Evolutionary conservation across 2,888 invertebrate species (phyloP).

Genomic region (Andrena dorsata): DNA sequence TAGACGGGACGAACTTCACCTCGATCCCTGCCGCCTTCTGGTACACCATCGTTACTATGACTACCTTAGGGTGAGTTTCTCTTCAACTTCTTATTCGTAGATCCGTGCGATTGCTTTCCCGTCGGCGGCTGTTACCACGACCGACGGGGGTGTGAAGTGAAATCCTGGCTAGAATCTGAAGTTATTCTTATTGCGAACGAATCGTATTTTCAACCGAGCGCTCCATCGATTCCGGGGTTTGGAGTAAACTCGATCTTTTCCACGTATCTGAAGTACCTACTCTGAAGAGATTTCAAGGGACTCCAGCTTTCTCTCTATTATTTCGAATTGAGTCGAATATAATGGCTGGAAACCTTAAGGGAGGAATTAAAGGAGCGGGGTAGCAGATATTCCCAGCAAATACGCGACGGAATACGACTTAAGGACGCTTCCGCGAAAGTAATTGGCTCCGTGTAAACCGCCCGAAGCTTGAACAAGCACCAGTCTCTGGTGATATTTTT

Average conservation of each 20-base stretch:
- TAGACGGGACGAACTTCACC: conserved; percentile 98
- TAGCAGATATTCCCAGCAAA: background rate
- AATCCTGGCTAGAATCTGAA: no score
- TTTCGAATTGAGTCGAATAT: no score
- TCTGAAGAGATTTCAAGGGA: no score
- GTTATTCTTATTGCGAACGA: no score
- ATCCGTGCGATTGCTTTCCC: background rate
- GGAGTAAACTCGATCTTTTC: no score
- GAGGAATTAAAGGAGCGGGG: background rate
- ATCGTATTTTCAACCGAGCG: no score
- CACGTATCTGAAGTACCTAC: no score
- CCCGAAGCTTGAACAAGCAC: conserved; percentile 62
- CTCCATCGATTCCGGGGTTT: no score
- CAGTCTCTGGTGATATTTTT: conserved; percentile 64
- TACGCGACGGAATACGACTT: conserved; percentile 21
- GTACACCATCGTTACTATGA: conserved; percentile 99
- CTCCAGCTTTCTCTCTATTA: no score
- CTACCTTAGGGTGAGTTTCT: conserved; percentile 96
- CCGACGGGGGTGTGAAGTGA: no score
- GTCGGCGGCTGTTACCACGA: no score
- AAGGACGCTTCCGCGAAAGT: conserved; percentile 58
- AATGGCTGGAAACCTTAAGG: background rate
- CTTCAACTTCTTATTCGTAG: conserved; percentile 18
- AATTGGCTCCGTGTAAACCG: conserved; percentile 75
- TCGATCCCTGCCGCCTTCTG: conserved; percentile 99